Percentiles rank a stretch among this genome's conserved stretches.
phyloP scores from a whole-genome alignment of 2,797 vertebrate species.

The Halcyon smyrnensis region DNA sequence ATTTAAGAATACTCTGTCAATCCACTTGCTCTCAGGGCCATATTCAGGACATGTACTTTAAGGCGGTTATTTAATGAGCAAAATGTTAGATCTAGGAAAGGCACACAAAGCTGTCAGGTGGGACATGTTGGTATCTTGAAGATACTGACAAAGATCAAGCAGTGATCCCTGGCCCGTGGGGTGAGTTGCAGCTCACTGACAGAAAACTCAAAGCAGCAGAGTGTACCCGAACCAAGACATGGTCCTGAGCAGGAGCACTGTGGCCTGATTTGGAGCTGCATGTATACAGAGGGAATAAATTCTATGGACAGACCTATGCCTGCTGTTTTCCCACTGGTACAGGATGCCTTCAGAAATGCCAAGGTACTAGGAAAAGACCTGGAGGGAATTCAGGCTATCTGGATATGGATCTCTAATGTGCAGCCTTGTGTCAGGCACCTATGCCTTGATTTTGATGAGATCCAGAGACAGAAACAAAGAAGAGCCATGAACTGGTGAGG shows the following conservation, averaged over 20 bases:
- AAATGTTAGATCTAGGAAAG: neutral
- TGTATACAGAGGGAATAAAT: neutral
- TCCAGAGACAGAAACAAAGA: neutral
- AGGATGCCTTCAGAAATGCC: neutral
- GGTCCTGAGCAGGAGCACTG: neutral
- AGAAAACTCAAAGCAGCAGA: neutral
- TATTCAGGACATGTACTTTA: neutral
- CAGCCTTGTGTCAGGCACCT: neutral
- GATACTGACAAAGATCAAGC: neutral
- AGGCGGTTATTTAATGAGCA: neutral
- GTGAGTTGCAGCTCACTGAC: neutral
- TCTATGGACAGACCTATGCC: fast-evolving
- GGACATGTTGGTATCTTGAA: neutral
- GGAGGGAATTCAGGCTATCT: neutral
- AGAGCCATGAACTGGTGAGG: neutral
- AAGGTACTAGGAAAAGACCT: neutral
- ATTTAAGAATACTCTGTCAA: neutral
- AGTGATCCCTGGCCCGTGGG: fast-evolving
- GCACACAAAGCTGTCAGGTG: neutral
- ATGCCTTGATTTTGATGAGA: neutral
- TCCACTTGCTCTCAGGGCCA: neutral
- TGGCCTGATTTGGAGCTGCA: neutral
- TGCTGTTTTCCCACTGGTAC: neutral
- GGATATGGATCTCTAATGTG: neutral
- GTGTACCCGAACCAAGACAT: neutral